phyloP scores from a whole-genome alignment of 2,113 vertebrate genomes.

The Trichomycterus rosablanca region DNA sequence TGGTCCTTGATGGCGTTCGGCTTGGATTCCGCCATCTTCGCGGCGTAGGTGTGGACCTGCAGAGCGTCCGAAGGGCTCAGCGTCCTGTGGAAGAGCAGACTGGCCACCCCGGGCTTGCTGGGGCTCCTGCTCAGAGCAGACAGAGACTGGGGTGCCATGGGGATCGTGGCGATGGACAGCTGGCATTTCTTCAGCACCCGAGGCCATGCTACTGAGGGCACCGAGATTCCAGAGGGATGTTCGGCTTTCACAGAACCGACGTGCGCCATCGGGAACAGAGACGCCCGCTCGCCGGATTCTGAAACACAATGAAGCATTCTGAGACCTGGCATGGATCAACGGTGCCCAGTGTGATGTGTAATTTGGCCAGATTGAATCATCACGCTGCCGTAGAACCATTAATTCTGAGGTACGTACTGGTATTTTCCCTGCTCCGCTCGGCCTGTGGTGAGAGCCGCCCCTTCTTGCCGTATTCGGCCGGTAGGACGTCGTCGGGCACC shows the following conservation, averaged over 20 bases:
- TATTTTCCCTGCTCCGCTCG: slow-evolving; percentile 25
- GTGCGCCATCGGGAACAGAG: too few species aligned
- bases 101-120: slow-evolving; percentile 75
- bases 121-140: slow-evolving; percentile 34
- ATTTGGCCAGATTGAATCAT: too few species aligned
- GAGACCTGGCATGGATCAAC: too few species aligned
- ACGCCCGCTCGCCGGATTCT: slow-evolving; percentile 1
- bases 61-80: slow-evolving; percentile 73
- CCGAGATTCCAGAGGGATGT: slow-evolving; percentile 41
- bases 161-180: slow-evolving; percentile 42
- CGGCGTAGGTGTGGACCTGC: slow-evolving; percentile 79
- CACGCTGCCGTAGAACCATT: background rate
- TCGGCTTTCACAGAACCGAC: slow-evolving; percentile 17
- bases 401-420: background rate
- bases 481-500: slow-evolving; percentile 84
- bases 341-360: too few species aligned
- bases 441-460: slow-evolving; percentile 57
- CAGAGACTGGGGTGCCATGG: slow-evolving; percentile 39
- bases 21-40: slow-evolving; percentile 46
- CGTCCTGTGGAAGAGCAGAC: slow-evolving; percentile 71
- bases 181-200: slow-evolving; percentile 52
- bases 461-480: slow-evolving; percentile 60
- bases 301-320: slow-evolving; percentile 16
- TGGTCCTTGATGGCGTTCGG: slow-evolving; percentile 54
- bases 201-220: slow-evolving; percentile 41